Percentiles rank a stretch among this genome's conserved stretches.
These are phyloP conservation scores for Phallusia fumigata DNA, from an alignment of 23 tunicate species.

Conservation along the genomic window DNA sequence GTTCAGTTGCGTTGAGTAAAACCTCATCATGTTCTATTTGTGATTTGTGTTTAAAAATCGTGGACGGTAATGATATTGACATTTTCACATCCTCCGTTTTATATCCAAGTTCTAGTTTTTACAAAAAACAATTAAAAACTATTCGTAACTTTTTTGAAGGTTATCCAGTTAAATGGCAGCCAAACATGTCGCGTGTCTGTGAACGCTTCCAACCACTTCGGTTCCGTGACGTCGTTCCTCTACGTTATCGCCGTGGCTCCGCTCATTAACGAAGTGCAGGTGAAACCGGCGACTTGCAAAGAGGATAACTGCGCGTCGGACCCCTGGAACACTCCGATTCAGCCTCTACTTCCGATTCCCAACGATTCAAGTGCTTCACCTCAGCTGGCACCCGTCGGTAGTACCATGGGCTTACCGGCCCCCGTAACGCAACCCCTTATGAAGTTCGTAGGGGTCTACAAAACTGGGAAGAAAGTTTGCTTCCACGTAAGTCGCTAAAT, in stretches of 20 bases:
- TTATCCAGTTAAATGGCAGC: conserved; percentile 6
- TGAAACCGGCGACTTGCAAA: background rate
- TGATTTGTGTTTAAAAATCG: too few relatives aligned
- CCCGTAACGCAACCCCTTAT: too few relatives aligned
- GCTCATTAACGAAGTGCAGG: conserved; percentile 15
- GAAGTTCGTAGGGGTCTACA: background rate
- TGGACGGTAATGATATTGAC: too few relatives aligned
- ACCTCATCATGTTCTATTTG: too few relatives aligned
- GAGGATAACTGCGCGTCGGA: background rate
- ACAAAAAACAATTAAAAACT: too few relatives aligned
- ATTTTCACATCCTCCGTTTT: too few relatives aligned
- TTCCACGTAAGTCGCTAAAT: conserved; percentile 28
- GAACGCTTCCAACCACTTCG: conserved; percentile 29
- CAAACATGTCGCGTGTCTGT: conserved; percentile 30
- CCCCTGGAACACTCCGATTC: conserved; percentile 6
- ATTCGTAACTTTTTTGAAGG: background rate
- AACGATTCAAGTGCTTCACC: too few relatives aligned
- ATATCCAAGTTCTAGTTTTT: too few relatives aligned
- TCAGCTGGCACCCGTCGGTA: too few relatives aligned
- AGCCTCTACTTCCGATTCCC: background rate
- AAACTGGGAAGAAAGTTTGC: conserved; percentile 27
- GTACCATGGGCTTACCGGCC: too few relatives aligned
- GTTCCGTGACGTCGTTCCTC: background rate
- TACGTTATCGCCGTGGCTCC: conserved; percentile 25
- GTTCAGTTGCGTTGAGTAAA: too few relatives aligned